A percentile compares a stretch with the other conserved stretches of the same genome.
These are phyloP conservation scores for Athetis lepigone DNA, from an alignment of 2,888 invertebrate genomes.

Conservation along the genomic window DNA sequence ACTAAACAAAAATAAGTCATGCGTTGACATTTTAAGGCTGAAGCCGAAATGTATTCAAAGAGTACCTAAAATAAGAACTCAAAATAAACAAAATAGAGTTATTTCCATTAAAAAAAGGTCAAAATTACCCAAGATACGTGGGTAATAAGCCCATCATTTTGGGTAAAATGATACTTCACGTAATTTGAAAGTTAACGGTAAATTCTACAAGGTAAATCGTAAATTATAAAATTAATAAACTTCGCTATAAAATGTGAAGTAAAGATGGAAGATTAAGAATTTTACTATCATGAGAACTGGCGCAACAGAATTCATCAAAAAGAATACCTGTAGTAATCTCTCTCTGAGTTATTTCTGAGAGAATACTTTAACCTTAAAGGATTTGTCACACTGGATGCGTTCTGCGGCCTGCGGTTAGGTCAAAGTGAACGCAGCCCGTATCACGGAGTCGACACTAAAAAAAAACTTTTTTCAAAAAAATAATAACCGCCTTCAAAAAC, in stretches of 20 bases:
- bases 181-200: slow-evolving; percentile 31
- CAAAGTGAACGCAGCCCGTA: no score
- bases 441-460: no score
- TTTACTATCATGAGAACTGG: slow-evolving; percentile 20
- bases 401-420: no score
- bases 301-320: not conserved
- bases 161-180: slow-evolving; percentile 14
- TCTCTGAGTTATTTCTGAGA: not conserved
- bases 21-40: not conserved
- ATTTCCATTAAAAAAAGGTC: not conserved
- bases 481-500: no score
- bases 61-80: not conserved
- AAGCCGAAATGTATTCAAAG: no score
- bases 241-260: slow-evolving; percentile 34
- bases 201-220: slow-evolving; percentile 44
- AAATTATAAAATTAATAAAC: slow-evolving; percentile 51
- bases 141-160: slow-evolving; percentile 5
- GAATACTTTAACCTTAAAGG: no score
- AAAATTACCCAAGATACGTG: not conserved
- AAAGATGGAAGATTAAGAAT: slow-evolving; percentile 27
- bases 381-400: no score
- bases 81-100: not conserved
- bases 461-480: no score
- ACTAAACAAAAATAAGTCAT: not conserved
- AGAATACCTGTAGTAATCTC: not conserved